Evolutionary conservation across 1,140 invertebrate genomes (phyloP), one percentile per base, ranked within the genome.

Genomic region (Grapholita molesta): DNA sequence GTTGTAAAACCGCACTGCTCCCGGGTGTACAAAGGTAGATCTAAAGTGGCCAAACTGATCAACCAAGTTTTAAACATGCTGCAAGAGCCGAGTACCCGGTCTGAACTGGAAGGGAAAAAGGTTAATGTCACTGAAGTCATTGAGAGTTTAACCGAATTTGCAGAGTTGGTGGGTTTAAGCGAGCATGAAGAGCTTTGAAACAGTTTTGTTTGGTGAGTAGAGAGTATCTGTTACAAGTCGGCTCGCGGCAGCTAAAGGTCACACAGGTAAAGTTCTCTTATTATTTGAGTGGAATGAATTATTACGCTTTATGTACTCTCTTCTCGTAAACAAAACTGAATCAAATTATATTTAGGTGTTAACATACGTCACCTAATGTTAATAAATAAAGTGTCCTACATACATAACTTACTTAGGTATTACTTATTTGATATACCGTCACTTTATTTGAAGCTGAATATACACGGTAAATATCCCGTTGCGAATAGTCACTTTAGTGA

Each of bases 1-100:
- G 82, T 81, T 64, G 72, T 88, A 24, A 79, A 82, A 61, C 82
- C 76, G 23, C 86, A 78, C 71, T 90, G 88, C 42, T 38, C 83
- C 6, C 82, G 78, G 11, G 35, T 70, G 2, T 84, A 79, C 30
- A 77, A 70, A 48, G 77, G 78, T 0, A 83, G 81, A 55, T 30
- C 55, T 25, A 78, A 80, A 21, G 73, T 75, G 8, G 48, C 64
- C 1, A 21, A 64, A 11, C 42, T 88, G 5, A 84, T 85, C 48
- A 55, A 76, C 9, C 65, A 65, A 9, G 42, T 85, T 8, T 69
- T 76, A 8, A 69, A 76, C 6, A 78, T 74, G 69, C 33, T 86
- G 0, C 68, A 57, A 11, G 68, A 84, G 52, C 23, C 53, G 4
- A 64, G 61, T 11, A 80, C 72, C 28, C 32, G 70, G 7, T 57